Evolutionary conservation across 2,888 invertebrate species (phyloP).

Genomic region (Cerastis rubricosa): DNA sequence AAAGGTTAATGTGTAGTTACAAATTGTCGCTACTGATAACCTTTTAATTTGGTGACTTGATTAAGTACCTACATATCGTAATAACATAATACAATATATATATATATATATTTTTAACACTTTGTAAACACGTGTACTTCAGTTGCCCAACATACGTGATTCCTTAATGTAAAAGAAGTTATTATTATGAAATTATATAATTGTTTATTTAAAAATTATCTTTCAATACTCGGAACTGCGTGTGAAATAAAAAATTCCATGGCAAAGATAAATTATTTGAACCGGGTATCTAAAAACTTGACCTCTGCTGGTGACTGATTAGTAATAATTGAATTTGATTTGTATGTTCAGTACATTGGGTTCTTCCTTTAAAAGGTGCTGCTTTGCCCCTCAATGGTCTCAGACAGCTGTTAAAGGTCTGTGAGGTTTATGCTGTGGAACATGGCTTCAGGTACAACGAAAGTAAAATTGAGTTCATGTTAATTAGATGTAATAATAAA

Average conservation of each 20-base stretch:
- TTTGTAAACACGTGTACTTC: not conserved
- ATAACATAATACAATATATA: not conserved
- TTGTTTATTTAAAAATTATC: conserved; percentile 20
- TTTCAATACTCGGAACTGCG: not conserved
- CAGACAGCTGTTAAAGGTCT: no score
- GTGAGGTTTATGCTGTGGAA: no score
- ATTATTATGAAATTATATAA: conserved; percentile 24
- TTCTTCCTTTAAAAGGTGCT: not conserved
- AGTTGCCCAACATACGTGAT: conserved; percentile 13
- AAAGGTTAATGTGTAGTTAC: conserved; percentile 9
- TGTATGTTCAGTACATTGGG: not conserved
- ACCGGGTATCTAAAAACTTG: conserved; percentile 21
- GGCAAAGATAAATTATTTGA: conserved; percentile 22
- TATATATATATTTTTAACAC: not conserved
- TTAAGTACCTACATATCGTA: not conserved
- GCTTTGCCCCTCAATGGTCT: no score
- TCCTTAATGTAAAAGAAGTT: not conserved
- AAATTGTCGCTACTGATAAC: conserved; percentile 30
- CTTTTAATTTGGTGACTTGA: not conserved
- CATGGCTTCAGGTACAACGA: no score
- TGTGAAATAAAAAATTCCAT: conserved; percentile 13
- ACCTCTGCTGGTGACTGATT: conserved; percentile 25
- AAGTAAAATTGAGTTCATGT: no score
- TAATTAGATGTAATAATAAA: no score
- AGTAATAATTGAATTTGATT: conserved; percentile 2